Base-by-base conservation (phyloP, 2,113 vertebrate genomes). In the Hyperopisus bebe region DNA sequence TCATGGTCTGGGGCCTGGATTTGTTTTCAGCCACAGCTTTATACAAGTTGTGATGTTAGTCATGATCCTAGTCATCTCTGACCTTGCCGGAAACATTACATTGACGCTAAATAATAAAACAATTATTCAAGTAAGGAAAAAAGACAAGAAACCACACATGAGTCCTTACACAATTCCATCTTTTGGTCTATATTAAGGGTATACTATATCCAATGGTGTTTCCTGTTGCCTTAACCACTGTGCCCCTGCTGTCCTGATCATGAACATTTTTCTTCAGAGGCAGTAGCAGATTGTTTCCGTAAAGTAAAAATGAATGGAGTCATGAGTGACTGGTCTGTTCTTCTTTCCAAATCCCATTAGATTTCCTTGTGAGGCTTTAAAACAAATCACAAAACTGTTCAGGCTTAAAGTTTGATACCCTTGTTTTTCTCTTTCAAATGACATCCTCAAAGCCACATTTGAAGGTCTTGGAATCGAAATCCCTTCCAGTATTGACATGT, bases 361-460 rank as follows among this genome's bases (percentile, higher is more conserved):
- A 84, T 47, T 84, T 46, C 19, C 82, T 84, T 47, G 44, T 46
- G 82, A 84, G 85, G 46, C 47, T 51, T 86, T 53, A 53, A 86
- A 86, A 51, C 85, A 51, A 86, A 86, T 86, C 85, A 86, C n/a
- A n/a, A 46, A 84, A 84, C 44, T 84, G 82, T n/a, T 47, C 82
- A 47, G 27, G 39, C 46, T 48, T 48, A 51, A 51, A 48, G 47
- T 86, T 84, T 84, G 82, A 84, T 84, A 24, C 85, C 31, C 85
- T 51, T 86, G 48, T 87, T 53, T 87, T 53, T 53, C 85, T 24
- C 82, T 84, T 55, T 51, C n/a, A 53, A 35, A 35, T 53, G 48
- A 35, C n/a, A 11, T 53, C 27, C 50, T 53, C 31, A 84, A 15
- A 51, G 50, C 48, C 50, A 47, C 39, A 53, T 87, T 35, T 53